A percentile compares a stretch with the other conserved stretches of the same genome.
These are phyloP conservation scores for Campoplex capitator DNA, from an alignment of 2,888 invertebrate genomes.

Conservation along the genomic window DNA sequence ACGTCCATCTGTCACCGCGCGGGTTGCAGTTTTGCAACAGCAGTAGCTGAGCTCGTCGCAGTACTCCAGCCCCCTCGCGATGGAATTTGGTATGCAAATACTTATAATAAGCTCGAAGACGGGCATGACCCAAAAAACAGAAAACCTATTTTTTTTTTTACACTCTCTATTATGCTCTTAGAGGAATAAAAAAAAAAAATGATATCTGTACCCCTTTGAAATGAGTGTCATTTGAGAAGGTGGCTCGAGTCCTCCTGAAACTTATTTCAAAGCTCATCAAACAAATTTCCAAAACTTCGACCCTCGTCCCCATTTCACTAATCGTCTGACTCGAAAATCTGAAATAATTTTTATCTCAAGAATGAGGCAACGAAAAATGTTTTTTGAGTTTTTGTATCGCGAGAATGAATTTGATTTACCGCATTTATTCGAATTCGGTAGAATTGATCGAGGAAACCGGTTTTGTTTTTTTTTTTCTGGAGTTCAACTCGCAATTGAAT, in stretches of 20 bases:
- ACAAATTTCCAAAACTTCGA: not conserved
- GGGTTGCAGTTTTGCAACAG: not conserved
- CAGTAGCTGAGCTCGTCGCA: not conserved
- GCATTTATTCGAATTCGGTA: not conserved
- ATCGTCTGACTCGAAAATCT: not conserved
- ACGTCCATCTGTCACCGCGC: slow-evolving; percentile 6
- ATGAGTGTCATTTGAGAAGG: not conserved
- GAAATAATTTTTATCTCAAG: not conserved
- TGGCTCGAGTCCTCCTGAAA: not conserved
- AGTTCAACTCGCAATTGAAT: not conserved
- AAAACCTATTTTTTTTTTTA: not conserved
- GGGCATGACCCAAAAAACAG: not conserved
- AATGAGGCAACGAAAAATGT: not conserved
- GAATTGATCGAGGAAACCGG: not conserved
- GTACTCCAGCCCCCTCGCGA: not conserved
- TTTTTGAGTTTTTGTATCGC: not conserved
- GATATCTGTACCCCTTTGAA: not conserved
- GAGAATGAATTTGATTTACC: not conserved
- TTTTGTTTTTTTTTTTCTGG: not conserved
- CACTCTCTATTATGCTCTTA: not conserved
- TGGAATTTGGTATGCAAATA: slow-evolving; percentile 1
- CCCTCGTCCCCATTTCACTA: too few species aligned
- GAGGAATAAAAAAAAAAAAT: not conserved
- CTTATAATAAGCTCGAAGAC: not conserved
- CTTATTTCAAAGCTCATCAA: too few species aligned